Percentiles rank a stretch among this genome's conserved stretches.
These are phyloP conservation scores for Spinibarbus caldwelli DNA, from an alignment of 2,797 vertebrate genomes.

Conservation along the genomic window DNA sequence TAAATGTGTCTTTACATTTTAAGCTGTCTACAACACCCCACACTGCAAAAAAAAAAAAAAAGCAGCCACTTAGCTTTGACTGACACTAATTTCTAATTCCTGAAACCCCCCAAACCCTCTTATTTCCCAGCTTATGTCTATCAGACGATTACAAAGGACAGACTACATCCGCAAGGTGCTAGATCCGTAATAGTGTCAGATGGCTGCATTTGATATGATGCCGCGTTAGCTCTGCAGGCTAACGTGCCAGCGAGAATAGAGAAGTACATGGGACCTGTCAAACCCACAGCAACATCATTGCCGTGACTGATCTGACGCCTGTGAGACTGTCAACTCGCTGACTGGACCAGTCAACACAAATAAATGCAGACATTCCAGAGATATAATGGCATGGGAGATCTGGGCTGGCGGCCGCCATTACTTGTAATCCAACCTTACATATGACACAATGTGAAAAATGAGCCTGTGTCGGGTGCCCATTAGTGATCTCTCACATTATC, in stretches of 20 bases:
- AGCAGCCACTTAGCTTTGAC: conserved; percentile 91
- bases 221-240: conserved; percentile 76
- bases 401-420: conserved; percentile 92
- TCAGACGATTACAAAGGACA: conserved; percentile 97
- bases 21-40: conserved; percentile 71
- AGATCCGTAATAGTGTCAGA: conserved; percentile 94
- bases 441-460: conserved; percentile 99
- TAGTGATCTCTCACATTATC: conserved; percentile 98
- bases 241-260: conserved; percentile 77
- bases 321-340: conserved; percentile 93
- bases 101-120: conserved; percentile 89
- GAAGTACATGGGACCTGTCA: conserved; percentile 90
- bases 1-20: conserved; percentile 56
- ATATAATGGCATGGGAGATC: conserved; percentile 90
- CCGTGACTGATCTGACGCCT: conserved; percentile 92
- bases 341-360: conserved; percentile 99
- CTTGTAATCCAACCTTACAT: conserved; percentile 97
- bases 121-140: conserved; percentile 77
- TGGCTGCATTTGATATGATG: conserved; percentile 94
- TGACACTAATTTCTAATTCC: conserved; percentile 98
- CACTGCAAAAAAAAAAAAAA: conserved; percentile 67
- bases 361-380: conserved; percentile 91
- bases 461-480: conserved; percentile 97
- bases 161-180: conserved; percentile 87
- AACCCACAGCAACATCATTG: conserved; percentile 89